A percentile compares a stretch with the other conserved stretches of the same genome.
Evolutionary conservation across 2,797 vertebrate genomes (phyloP).

Genomic region (Mastacembelus armatus): DNA sequence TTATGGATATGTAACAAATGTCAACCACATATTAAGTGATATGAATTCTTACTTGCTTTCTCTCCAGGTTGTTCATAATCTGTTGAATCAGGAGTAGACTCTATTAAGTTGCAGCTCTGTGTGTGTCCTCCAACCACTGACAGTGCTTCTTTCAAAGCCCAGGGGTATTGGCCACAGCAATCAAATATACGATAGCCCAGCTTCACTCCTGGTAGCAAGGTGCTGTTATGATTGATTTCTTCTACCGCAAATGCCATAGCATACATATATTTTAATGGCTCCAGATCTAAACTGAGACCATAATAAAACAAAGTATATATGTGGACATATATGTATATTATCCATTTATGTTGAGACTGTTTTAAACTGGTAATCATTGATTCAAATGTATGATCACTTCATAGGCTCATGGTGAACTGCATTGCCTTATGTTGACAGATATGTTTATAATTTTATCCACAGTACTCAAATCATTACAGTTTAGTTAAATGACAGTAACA

Average conservation of each 20-base stretch:
- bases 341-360: too few relatives aligned
- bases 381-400: too few relatives aligned
- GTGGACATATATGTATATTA: too few relatives aligned
- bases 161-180: conserved; percentile 56
- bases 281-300: conserved; percentile 77
- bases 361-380: too few relatives aligned
- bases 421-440: too few relatives aligned
- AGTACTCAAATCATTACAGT: too few relatives aligned
- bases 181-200: conserved; percentile 69
- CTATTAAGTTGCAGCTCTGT: conserved; percentile 43
- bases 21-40: not conserved
- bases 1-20: too few relatives aligned
- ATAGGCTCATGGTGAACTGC: too few relatives aligned
- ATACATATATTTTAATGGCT: conserved; percentile 66
- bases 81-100: not conserved
- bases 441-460: too few relatives aligned
- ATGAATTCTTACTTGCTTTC: conserved; percentile 18
- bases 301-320: too few relatives aligned
- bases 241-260: conserved; percentile 78
- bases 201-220: conserved; percentile 64
- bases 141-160: conserved; percentile 58
- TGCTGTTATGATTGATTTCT: conserved; percentile 69
- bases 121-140: conserved; percentile 55
- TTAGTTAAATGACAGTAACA: too few relatives aligned
- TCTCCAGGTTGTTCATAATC: not conserved